Evolutionary conservation across 2,797 vertebrate species (phyloP), one percentile per base, ranked within the genome.

Genomic region (Amblyraja radiata): DNA sequence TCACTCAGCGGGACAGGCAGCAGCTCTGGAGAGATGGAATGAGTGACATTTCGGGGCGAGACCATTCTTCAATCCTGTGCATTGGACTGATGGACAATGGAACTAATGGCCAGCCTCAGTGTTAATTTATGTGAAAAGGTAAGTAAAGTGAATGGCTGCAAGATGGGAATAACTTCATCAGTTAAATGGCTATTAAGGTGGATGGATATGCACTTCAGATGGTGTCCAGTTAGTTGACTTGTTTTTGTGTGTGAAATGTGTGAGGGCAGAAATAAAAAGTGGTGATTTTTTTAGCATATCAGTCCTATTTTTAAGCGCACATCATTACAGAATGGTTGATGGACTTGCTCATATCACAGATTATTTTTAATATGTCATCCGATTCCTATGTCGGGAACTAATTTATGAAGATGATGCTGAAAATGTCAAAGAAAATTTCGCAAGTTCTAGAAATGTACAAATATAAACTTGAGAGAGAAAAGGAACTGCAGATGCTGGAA

Each of bases 61-160:
- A 46, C 46, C 2, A 46, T 2, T 46, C 46, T 46, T 46, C 46
- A 46, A 46, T 46, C 46, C 39, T 54, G 71, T 76, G 76, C 74
- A 54, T 74, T 54, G 39, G 84, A 74, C 74, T 54, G 63, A 91
- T 61, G 71, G 71, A 76, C 46, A 76, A 76, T 92, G 90, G 71
- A 18, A 46, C 46, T 54, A 46, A 76, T 92, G 25, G 46, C 4
- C 25, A 7, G 71, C 54, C 71, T 74, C 4, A 13, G 36, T 76
- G 10, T 76, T 92, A 73, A 92, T 28, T 28, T 54, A 74, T 74
- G 90, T 76, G 71, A 92, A 92, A 74, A 6, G 21, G 9, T 54
- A 54, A 71, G 71, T 92, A 54, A 58, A 74, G 39, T 74, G 11
- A 92, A 54, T 76, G 71, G 39, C 6, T 76, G 71, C 23, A 13